Base-by-base conservation (phyloP, 92 coral and sea anemone genomes). In the Plumapathes pennacea region DNA sequence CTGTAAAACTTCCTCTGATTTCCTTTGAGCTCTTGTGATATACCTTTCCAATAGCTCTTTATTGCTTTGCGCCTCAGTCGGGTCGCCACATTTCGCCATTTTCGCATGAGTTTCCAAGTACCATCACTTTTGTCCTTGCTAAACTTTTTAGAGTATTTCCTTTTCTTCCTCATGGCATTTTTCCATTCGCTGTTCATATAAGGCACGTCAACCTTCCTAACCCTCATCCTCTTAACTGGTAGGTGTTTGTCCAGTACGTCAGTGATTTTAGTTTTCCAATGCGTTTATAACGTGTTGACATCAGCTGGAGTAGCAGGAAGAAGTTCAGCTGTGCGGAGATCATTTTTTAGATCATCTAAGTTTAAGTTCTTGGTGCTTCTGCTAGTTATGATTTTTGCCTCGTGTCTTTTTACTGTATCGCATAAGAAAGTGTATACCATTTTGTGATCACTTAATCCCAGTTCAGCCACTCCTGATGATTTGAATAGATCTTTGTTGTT, bases 171-270 rank as follows among this genome's bases (percentile, higher is more conserved):
- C 15, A 69, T 78, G 11, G 85, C 78, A 17, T 50, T 49, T 60
- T 78, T 78, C 84, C 67, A 77, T 26, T 60, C 60, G 21, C 77
- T 17, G 14, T 30, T 67, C 84, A 77, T 77, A 28, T 77, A 77
- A n/a, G 72, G 77, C 3, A 44, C 52, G 28, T 74, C 73, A 11
- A 21, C 24, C 41, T 71, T 39, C 26, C 79, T 62, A 8, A 57
- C 71, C 13, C 49, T 68, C 65, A 42, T 54, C 49, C 39, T 48
- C 33, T 44, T 72, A 19, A 60, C 14, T 0, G 76, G 76, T 18
- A 68, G 26, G 18, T 54, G 76, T 32, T 68, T 55, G 19, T 72
- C 41, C 25, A 71, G 3, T 0, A 64, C 38, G 0, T 50, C 51
- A 7, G 30, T 44, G 5, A 50, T 4, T 63, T 34, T 23, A n/a